phyloP scores from a whole-genome alignment of 2,888 invertebrate species.

The Philereme transversata region DNA sequence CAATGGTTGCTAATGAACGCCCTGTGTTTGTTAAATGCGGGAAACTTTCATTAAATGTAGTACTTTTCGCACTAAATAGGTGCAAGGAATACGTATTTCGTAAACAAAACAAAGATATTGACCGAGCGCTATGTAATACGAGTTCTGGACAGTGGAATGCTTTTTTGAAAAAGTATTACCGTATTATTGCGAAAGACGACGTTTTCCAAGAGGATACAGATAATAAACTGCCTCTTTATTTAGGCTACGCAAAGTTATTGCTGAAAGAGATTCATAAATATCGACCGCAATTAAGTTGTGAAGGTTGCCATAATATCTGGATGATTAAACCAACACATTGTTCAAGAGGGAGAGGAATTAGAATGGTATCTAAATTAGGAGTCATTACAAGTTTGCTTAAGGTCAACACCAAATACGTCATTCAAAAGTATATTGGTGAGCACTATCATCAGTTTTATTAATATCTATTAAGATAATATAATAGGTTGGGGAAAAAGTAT shows the following conservation, averaged over 20 bases:
- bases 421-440: conserved; percentile 95
- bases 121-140: conserved; percentile 64
- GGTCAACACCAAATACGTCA: conserved; percentile 87
- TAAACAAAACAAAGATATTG: conserved; percentile 87
- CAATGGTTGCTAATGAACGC: conserved; percentile 64
- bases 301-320: conserved; percentile 94
- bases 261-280: conserved; percentile 83
- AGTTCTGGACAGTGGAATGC: conserved; percentile 86
- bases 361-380: conserved; percentile 89
- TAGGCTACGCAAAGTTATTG: conserved; percentile 79
- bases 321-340: conserved; percentile 94
- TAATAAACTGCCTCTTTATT: conserved; percentile 63
- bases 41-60: conserved; percentile 78
- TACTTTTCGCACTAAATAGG: conserved; percentile 89
- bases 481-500: too few species aligned
- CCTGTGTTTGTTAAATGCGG: conserved; percentile 80
- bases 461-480: not conserved
- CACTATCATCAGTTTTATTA: conserved; percentile 14
- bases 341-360: conserved; percentile 92
- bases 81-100: conserved; percentile 86
- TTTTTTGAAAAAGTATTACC: conserved; percentile 87
- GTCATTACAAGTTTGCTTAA: conserved; percentile 87
- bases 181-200: conserved; percentile 83
- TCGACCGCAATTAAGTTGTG: conserved; percentile 87
- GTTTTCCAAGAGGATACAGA: conserved; percentile 70